Evolutionary conservation across 2,797 vertebrate species (phyloP), one percentile per base, ranked within the genome.

Genomic region (Nyctibius grandis): DNA sequence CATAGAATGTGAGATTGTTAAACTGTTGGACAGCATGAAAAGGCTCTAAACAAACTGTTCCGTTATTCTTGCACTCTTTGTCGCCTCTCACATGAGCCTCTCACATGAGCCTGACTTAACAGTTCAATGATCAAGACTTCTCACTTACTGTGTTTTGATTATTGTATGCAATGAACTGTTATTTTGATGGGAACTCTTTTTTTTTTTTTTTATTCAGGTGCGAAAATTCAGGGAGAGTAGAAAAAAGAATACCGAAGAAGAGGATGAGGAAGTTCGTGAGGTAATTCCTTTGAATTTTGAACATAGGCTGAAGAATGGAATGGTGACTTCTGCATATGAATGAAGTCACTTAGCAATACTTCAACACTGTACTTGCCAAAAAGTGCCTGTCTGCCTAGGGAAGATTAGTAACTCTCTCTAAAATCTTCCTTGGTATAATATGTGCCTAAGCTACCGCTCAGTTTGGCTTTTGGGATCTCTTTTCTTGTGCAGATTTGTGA

Each of bases 241-340:
- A 92, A 99, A 98, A 97, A 99, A 98, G 96, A 99, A 99, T 91
- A 98, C 97, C 0, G 96, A 97, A 12, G 99, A 99, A 79, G 99
- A 99, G 86, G 99, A 99, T 38, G 98, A 99, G 80, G 99, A 99
- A 93, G 98, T 99, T 83, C 98, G 79, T 97, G 99, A 99, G 98
- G 99, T 99, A 96, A 97, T 75, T 94, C 14, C 22, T 83, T 80
- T 88, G 67, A 78, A 38, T 70, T 93, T 74, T 77, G 22, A 89
- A 40, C 11, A 3, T 14, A 69, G 36, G 13, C 25, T 90, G 54
- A 67, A 76, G 51, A 90, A 31, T 42, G 5, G 26, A 48, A 40
- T 78, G 13, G 7, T 89, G 61, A 50, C 23, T 82, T 85, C n/a
- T 89, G 64, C 42, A 5, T 92, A 18, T 76, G 53, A 60, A 48